phyloP scores from a whole-genome alignment of 2,888 invertebrate genomes.

The Trissonchulus latispiculum region DNA sequence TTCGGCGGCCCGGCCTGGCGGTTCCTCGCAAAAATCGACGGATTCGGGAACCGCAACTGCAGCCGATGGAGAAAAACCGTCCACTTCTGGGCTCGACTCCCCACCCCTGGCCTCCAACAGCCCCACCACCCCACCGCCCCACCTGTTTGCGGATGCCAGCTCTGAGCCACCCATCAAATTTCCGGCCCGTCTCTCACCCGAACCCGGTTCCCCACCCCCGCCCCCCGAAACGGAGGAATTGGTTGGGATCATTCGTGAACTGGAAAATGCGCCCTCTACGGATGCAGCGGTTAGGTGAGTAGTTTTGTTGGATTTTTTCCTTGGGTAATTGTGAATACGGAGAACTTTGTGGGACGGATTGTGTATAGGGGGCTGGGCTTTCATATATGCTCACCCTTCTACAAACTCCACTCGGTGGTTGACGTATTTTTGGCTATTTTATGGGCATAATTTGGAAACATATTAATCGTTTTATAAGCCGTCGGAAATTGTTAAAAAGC shows the following conservation, averaged over 20 bases:
- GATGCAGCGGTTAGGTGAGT: constrained; percentile 33
- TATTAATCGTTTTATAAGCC: no score
- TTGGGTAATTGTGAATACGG: no score
- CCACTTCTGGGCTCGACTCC: not conserved
- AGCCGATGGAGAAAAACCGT: not conserved
- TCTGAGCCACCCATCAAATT: not conserved
- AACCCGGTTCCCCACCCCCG: not conserved
- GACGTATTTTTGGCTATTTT: no score
- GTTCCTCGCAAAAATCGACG: not conserved
- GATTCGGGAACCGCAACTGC: not conserved
- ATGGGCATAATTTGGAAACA: no score
- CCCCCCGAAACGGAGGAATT: constrained; percentile 30
- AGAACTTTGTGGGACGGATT: no score
- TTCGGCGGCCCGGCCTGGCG: not conserved
- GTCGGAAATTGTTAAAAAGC: no score
- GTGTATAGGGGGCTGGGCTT: no score
- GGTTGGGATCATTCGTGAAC: constrained; percentile 28
- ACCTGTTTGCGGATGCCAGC: not conserved
- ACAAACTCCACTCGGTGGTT: no score
- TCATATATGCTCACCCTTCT: no score
- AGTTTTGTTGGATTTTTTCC: no score
- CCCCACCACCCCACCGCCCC: not conserved
- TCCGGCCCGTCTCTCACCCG: not conserved
- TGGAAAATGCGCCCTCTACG: constrained; percentile 36
- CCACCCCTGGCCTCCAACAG: not conserved